A percentile compares a stretch with the other conserved stretches of the same genome.
phyloP scores from a whole-genome alignment of 2,113 vertebrate genomes.

The Pterophyllum scalare region DNA sequence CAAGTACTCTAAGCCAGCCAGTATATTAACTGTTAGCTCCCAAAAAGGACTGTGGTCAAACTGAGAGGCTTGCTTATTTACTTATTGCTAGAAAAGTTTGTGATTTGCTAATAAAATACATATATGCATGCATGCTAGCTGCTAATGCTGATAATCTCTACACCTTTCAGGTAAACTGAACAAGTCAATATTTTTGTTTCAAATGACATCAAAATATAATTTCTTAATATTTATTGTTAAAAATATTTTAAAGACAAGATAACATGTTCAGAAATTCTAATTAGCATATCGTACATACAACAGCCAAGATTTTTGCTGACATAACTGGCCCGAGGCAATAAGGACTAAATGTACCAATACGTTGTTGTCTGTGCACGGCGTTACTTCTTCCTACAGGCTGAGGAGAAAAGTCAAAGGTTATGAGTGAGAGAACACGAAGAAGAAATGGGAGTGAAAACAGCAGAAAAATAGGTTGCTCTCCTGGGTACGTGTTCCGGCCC shows the following conservation, averaged over 20 bases:
- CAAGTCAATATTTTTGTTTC: neutral
- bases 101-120: neutral
- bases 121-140: neutral
- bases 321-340: neutral
- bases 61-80: neutral
- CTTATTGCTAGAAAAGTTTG: neutral
- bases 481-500: neutral
- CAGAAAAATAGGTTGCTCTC: neutral
- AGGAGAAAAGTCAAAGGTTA: neutral
- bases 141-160: too few relatives aligned
- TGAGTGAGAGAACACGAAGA: slow-evolving; percentile 10
- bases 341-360: neutral
- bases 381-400: neutral
- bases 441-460: neutral
- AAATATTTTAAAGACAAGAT: neutral
- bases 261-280: neutral
- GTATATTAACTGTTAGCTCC: too few relatives aligned
- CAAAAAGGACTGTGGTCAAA: too few relatives aligned
- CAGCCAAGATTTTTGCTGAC: neutral
- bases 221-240: rapidly evolving
- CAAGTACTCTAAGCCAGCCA: too few relatives aligned
- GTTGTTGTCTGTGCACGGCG: neutral
- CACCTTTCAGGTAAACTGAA: too few relatives aligned
- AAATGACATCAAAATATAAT: too few relatives aligned
- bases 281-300: neutral